A percentile compares a stretch with the other conserved stretches of the same genome.
phyloP scores from a whole-genome alignment of 2,797 vertebrate species.

The Pangasius larnaudii region DNA sequence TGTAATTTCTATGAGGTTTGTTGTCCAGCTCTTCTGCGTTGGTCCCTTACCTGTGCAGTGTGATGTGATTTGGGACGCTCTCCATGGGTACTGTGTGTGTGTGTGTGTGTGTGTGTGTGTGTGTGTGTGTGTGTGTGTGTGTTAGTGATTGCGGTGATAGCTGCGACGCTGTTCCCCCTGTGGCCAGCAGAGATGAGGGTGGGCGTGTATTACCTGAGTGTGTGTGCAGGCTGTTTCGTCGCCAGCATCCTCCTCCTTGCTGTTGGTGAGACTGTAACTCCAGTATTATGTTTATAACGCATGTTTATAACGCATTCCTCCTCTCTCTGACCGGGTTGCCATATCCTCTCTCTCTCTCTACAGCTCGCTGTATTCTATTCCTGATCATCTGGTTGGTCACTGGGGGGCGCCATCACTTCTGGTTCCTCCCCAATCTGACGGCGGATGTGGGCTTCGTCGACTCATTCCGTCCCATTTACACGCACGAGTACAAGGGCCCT shows the following conservation, averaged over 20 bases:
- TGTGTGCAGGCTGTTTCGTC: slow-evolving; percentile 96
- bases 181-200: slow-evolving; percentile 99
- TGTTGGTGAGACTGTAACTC: slow-evolving; percentile 82
- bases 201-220: slow-evolving; percentile 97
- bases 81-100: no score
- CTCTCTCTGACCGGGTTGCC: no score
- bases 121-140: slow-evolving; percentile 27
- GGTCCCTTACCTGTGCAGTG: no score
- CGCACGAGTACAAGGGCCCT: slow-evolving; percentile 97
- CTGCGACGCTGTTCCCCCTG: slow-evolving; percentile 95
- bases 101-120: neutral
- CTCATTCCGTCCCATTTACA: slow-evolving; percentile 97
- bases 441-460: slow-evolving; percentile 98
- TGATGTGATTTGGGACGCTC: no score
- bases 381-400: slow-evolving; percentile 98
- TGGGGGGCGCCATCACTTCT: slow-evolving; percentile 97
- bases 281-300: neutral
- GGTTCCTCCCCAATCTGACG: slow-evolving; percentile 98
- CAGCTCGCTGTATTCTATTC: slow-evolving; percentile 98
- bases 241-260: slow-evolving; percentile 97
- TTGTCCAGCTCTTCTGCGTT: no score
- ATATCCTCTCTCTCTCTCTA: neutral
- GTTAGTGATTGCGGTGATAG: slow-evolving; percentile 94
- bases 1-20: neutral
- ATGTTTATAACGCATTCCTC: neutral